Conservation (phyloP, 2,888 invertebrate species). For the Sarcophaga caerulescens region DNA sequence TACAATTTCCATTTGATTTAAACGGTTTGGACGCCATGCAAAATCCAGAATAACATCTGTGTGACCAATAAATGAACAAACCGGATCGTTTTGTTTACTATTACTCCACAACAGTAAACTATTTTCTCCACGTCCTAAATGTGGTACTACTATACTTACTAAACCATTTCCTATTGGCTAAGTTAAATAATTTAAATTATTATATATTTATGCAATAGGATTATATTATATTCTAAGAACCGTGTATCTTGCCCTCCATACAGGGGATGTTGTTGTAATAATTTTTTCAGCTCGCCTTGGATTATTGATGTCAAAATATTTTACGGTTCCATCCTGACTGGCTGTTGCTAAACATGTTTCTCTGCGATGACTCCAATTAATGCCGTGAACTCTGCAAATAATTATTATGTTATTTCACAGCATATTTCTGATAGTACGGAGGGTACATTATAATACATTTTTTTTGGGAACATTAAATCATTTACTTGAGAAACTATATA, state of each 20-base stretch:
- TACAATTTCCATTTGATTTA: constrained; percentile 79
- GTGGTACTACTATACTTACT: constrained; percentile 95
- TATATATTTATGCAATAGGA: neutral
- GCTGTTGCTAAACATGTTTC: constrained; percentile 94
- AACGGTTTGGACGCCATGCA: constrained; percentile 91
- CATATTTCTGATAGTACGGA: neutral
- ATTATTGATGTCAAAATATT: constrained; percentile 95
- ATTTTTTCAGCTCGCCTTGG: constrained; percentile 92
- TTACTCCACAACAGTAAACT: constrained; percentile 90
- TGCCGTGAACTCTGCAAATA: constrained; percentile 89
- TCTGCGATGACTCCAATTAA: constrained; percentile 95
- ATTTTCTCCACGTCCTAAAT: constrained; percentile 93
- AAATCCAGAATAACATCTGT: constrained; percentile 97
- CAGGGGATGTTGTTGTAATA: constrained; percentile 90
- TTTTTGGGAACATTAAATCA: too few species aligned
- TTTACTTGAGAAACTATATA: too few species aligned
- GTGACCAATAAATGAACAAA: constrained; percentile 96
- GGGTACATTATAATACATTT: too few species aligned
- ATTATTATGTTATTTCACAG: neutral
- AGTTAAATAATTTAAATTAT: neutral
- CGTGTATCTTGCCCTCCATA: constrained; percentile 96
- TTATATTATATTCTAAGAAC: constrained; percentile 78
- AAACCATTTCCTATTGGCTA: constrained; percentile 96
- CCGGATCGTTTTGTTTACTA: constrained; percentile 86
- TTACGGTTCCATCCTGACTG: constrained; percentile 97